Evolutionary conservation across 2,888 invertebrate genomes (phyloP).

Genomic region (Spodoptera picta): DNA sequence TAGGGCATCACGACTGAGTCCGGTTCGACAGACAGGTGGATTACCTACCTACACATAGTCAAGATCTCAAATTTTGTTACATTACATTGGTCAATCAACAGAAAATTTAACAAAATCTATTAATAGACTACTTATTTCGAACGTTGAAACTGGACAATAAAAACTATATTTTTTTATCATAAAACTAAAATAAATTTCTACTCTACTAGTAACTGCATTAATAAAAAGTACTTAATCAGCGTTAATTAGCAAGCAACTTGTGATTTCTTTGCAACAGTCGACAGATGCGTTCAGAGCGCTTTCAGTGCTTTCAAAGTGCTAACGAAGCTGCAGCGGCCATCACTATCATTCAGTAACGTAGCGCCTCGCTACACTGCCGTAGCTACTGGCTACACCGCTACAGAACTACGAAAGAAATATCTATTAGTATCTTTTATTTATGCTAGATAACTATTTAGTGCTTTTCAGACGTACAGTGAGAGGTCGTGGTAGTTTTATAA

Average conservation of each 20-base stretch:
- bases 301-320: conserved; percentile 35
- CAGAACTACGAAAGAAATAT: conserved; percentile 2
- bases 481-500: no score
- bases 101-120: no score
- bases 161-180: no score
- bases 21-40: no score
- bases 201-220: conserved; percentile 1
- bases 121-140: no score
- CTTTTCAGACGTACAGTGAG: not conserved
- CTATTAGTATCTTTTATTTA: not conserved
- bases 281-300: conserved; percentile 35
- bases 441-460: not conserved
- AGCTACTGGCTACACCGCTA: conserved; percentile 33
- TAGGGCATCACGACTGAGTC: no score
- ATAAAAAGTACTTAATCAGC: not conserved
- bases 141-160: no score
- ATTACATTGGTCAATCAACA: no score
- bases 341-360: conserved; percentile 19
- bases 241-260: conserved; percentile 24
- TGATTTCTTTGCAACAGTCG: conserved; percentile 20
- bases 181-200: not conserved
- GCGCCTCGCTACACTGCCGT: conserved; percentile 25
- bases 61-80: no score
- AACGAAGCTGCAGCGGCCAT: conserved; percentile 34
- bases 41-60: no score